phyloP scores from a whole-genome alignment of 1,140 invertebrate genomes.

The Drosophila lini region DNA sequence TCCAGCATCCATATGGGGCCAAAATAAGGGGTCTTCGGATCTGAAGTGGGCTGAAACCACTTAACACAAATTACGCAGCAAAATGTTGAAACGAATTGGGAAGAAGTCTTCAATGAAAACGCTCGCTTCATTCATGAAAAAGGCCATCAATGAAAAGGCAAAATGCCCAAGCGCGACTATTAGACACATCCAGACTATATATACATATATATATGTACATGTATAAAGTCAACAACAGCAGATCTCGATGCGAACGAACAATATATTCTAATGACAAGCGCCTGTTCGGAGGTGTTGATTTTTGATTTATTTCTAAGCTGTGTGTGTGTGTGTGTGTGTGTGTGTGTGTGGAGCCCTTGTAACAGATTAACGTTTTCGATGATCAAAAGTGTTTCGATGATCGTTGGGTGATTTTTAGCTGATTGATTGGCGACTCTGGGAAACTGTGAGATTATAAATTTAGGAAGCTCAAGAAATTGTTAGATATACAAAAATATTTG shows the following conservation, averaged over 20 bases:
- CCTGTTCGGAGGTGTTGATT: conserved; percentile 24
- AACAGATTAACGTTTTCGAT: conserved; percentile 65
- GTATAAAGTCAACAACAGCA: conserved; percentile 74
- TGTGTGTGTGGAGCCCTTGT: conserved; percentile 37
- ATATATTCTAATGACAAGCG: conserved; percentile 82
- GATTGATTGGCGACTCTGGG: not conserved
- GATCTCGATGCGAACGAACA: conserved; percentile 49
- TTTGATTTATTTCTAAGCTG: conserved; percentile 7
- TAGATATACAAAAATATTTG: too few relatives aligned
- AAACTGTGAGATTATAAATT: too few relatives aligned
- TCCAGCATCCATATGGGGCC: conserved; percentile 8
- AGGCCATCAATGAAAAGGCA: conserved; percentile 74
- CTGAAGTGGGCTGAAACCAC: conserved; percentile 81
- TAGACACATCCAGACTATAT: conserved; percentile 61
- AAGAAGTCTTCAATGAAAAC: conserved; percentile 76
- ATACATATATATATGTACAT: not conserved
- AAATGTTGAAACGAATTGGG: conserved; percentile 83
- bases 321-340: not conserved
- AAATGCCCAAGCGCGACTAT: conserved; percentile 52
- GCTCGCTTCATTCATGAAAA: conserved; percentile 57
- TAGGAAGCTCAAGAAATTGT: too few relatives aligned
- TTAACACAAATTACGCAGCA: conserved; percentile 84
- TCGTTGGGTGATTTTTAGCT: conserved; percentile 76
- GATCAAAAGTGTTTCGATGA: conserved; percentile 52
- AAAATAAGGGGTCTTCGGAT: conserved; percentile 32